Evolutionary conservation across 2,888 invertebrate species (phyloP).

Genomic region (Xestobium rufovillosum): DNA sequence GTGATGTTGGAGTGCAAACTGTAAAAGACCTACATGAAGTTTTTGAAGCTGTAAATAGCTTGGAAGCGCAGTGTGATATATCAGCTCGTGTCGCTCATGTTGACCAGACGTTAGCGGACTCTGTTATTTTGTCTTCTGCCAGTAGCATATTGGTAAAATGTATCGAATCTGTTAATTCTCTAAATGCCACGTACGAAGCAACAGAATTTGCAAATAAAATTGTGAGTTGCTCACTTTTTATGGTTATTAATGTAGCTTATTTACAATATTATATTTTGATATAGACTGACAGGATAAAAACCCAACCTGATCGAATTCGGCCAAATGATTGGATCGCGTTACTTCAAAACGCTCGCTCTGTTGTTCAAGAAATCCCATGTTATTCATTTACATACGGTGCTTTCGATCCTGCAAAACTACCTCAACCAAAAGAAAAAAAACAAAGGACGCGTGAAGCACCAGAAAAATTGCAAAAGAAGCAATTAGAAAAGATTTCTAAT

Average conservation of each 20-base stretch:
- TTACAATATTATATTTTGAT: conserved; percentile 12
- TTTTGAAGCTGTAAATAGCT: conserved; percentile 29
- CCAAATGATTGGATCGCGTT: conserved; percentile 39
- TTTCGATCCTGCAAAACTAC: conserved; percentile 37
- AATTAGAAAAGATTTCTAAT: conserved; percentile 48
- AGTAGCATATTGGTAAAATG: conserved; percentile 35
- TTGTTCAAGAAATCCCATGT: conserved; percentile 36
- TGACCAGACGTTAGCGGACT: conserved; percentile 38
- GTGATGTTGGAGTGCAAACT: conserved; percentile 26
- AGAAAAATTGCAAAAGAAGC: conserved; percentile 40
- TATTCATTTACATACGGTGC: conserved; percentile 45
- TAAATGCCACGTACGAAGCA: conserved; percentile 45
- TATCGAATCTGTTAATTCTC: conserved; percentile 36
- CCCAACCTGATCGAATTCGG: conserved; percentile 34
- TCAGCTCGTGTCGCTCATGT: conserved; percentile 33
- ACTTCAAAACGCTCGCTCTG: conserved; percentile 28
- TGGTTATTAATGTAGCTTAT: conserved; percentile 22
- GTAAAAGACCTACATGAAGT: conserved; percentile 31
- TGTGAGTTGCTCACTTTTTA: conserved; percentile 34
- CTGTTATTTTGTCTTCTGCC: conserved; percentile 33
- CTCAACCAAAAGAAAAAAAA: conserved; percentile 35
- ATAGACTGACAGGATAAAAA: conserved; percentile 24
- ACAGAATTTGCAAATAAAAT: conserved; percentile 46
- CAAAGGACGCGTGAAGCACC: conserved; percentile 33
- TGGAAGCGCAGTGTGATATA: conserved; percentile 31